A percentile compares a stretch with the other conserved stretches of the same genome.
Evolutionary conservation across 1,140 invertebrate genomes (phyloP).

Genomic region (Drosophila repleta): DNA sequence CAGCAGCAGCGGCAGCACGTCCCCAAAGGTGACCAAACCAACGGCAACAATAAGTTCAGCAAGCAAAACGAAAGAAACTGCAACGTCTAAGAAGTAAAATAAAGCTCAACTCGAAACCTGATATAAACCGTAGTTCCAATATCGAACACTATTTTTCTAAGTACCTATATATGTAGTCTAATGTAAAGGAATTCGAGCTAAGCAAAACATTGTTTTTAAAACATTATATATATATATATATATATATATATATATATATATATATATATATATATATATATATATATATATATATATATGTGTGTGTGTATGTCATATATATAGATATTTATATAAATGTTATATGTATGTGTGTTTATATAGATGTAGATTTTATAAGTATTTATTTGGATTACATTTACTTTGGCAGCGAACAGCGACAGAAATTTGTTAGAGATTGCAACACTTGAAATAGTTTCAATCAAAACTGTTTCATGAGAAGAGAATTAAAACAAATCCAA

Average conservation of each 20-base stretch:
- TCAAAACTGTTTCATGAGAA: conserved; percentile 29
- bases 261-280: too few relatives aligned
- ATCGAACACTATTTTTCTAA: conserved; percentile 73
- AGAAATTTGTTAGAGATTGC: conserved; percentile 1
- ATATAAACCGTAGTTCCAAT: conserved; percentile 42
- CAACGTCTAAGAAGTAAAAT: conserved; percentile 55
- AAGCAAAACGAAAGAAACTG: conserved; percentile 54
- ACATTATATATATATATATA: conserved; percentile 19
- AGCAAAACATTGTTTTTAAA: conserved; percentile 31
- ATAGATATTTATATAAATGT: conserved; percentile 20
- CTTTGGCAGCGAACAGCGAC: conserved; percentile 10
- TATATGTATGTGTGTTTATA: conserved; percentile 33
- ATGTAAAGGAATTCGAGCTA: conserved; percentile 46
- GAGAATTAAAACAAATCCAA: neutral
- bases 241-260: conserved; percentile 25
- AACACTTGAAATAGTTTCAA: conserved; percentile 16
- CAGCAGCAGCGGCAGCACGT: conserved; percentile 33
- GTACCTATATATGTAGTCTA: conserved; percentile 49
- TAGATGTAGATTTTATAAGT: conserved; percentile 41
- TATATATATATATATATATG: conserved; percentile 30
- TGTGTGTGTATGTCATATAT: neutral
- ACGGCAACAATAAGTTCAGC: conserved; percentile 31
- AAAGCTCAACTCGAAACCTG: conserved; percentile 5
- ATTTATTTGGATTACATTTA: conserved; percentile 42
- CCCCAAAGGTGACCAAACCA: conserved; percentile 37